Evolutionary conservation across 2,888 invertebrate species (phyloP).

Genomic region (Lasiommata megera): DNA sequence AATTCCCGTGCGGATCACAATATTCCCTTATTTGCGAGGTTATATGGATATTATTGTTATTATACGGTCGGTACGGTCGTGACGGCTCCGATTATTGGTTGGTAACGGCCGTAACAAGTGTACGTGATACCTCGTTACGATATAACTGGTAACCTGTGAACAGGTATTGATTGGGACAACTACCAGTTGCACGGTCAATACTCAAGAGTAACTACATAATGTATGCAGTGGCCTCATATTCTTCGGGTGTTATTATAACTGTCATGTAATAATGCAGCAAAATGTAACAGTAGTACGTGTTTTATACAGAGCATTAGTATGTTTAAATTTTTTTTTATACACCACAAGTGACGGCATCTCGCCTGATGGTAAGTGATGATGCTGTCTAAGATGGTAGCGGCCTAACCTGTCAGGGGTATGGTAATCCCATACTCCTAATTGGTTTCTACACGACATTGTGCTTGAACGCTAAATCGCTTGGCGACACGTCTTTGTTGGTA

Average conservation of each 20-base stretch:
- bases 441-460: too few relatives aligned
- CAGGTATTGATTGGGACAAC: conserved; percentile 33
- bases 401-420: too few relatives aligned
- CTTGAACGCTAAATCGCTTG: too few relatives aligned
- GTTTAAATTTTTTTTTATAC: too few relatives aligned
- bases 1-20: conserved; percentile 58
- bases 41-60: conserved; percentile 79
- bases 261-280: background rate
- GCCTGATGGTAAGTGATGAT: too few relatives aligned
- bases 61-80: conserved; percentile 54
- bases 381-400: too few relatives aligned
- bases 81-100: conserved; percentile 53
- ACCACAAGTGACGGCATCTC: too few relatives aligned
- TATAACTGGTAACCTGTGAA: conserved; percentile 29
- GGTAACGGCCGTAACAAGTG: conserved; percentile 41
- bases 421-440: too few relatives aligned
- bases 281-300: too few relatives aligned
- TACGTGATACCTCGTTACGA: conserved; percentile 37
- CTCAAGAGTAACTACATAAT: conserved; percentile 19
- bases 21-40: conserved; percentile 72
- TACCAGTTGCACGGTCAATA: conserved; percentile 26
- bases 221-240: conserved; percentile 5
- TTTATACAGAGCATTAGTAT: too few relatives aligned
- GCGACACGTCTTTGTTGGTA: too few relatives aligned
- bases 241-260: conserved; percentile 8